Conservation (phyloP, 2,888 invertebrate genomes). For the Eremobia ochroleuca region DNA sequence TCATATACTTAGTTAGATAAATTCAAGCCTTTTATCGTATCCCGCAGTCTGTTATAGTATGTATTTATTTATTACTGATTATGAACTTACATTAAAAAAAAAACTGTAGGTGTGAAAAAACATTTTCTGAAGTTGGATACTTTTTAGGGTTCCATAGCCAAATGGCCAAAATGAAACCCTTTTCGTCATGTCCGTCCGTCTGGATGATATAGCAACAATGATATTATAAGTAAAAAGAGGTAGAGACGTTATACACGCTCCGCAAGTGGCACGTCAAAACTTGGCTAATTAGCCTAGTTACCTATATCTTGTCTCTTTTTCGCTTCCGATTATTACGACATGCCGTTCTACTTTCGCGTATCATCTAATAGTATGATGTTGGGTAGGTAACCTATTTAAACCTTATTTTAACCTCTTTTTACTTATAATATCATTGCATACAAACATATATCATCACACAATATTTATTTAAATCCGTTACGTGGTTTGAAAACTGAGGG, state of each 20-base stretch:
- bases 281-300: not conserved
- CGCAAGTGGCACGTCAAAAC: not conserved
- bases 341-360: not conserved
- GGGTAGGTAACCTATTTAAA: not conserved
- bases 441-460: not conserved
- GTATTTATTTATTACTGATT: not conserved
- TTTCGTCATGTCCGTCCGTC: not conserved
- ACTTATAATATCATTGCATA: not conserved
- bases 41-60: not conserved
- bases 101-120: not conserved
- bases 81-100: not conserved
- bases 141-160: not conserved
- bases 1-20: not conserved
- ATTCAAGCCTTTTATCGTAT: constrained; percentile 5
- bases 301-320: not conserved
- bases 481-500: not conserved
- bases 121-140: not conserved
- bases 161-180: not conserved
- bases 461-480: not conserved
- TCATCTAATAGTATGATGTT: not conserved
- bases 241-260: not conserved
- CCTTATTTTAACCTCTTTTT: not conserved
- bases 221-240: not conserved
- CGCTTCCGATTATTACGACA: not conserved
- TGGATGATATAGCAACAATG: not conserved